Base-by-base conservation (phyloP, 2,888 invertebrate species). In the Eupithecia dodoneata region DNA sequence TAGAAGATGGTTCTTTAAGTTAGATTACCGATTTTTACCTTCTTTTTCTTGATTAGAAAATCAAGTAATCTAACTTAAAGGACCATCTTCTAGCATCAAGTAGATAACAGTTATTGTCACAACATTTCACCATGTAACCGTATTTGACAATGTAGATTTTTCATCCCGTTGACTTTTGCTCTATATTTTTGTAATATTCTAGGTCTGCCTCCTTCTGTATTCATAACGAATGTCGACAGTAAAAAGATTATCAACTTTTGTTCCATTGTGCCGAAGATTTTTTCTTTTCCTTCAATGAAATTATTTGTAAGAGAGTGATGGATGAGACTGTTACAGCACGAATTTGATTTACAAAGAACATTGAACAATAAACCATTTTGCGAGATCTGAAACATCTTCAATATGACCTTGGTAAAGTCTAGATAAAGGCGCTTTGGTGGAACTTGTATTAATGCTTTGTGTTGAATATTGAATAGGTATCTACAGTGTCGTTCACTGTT, bases 241-340 rank as follows among this genome's bases (percentile, higher is more conserved):
- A 44, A 67, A 66, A 67, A 67, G 67, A 67, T 67, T 67, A 67
- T 67, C 42, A 67, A 67, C 65, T 73, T 73, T 66, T 72, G 72
- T 72, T 72, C 44, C 30, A 18, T 65, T 41, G 13, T 47, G 69
- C 47, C 69, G 13, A 45, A 69, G 47, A 72, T 72, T 72, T 72
- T 63, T 44, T 63, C 12, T 69, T 45, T 69, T 47, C 44, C 2
- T 18, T 4, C 59, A 18, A 47, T 69, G 69, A 47, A 69, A 69
- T 47, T 69, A 69, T 69, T 69, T 47, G 44, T 47, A 47, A 47
- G 15, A 10, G 69, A 69, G 18, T 69, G 69, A 69, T 69, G 69
- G 69, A 69, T 69, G 69, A 69, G 67, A 47, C 18, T 69, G 45
- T 44, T 47, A 69, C 12, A 69, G 47, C 4, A 47, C 47, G 30